Evolutionary conservation across 2,113 vertebrate genomes (phyloP).

Genomic region (Ahaetulla prasina): DNA sequence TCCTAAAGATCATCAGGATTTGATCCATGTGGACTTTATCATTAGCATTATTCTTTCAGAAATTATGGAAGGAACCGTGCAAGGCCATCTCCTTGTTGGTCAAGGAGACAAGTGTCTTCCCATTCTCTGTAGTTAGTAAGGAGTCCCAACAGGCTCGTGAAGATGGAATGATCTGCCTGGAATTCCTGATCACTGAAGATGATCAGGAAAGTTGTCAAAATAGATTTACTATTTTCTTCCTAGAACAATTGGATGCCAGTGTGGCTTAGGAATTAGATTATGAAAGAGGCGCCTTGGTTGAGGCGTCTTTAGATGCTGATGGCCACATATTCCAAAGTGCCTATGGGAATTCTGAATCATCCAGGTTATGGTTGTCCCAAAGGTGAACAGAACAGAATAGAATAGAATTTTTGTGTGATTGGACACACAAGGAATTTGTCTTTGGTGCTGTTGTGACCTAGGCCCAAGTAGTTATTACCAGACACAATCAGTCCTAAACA

Average conservation of each 20-base stretch:
- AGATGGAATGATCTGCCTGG: neutral
- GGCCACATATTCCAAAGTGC: neutral
- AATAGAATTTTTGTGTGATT: no score
- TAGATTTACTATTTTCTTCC: neutral
- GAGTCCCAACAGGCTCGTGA: neutral
- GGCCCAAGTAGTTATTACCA: no score
- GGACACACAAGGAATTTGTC: no score
- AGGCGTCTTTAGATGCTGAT: neutral
- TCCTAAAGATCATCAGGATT: neutral
- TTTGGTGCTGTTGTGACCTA: no score
- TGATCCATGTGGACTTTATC: neutral
- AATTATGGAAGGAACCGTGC: neutral
- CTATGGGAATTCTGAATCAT: neutral
- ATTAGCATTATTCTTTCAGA: neutral
- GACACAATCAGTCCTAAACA: no score
- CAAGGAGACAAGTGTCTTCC: neutral
- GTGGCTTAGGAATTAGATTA: neutral
- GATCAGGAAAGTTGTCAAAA: neutral
- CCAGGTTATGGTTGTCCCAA: neutral
- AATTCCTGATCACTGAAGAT: neutral
- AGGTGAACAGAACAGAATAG: neutral
- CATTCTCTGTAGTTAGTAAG: neutral
- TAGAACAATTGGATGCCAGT: neutral
- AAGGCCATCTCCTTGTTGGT: neutral
- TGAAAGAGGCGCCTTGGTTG: neutral